phyloP scores from a whole-genome alignment of 2,113 vertebrate species.

The Uropsilus gracilis region DNA sequence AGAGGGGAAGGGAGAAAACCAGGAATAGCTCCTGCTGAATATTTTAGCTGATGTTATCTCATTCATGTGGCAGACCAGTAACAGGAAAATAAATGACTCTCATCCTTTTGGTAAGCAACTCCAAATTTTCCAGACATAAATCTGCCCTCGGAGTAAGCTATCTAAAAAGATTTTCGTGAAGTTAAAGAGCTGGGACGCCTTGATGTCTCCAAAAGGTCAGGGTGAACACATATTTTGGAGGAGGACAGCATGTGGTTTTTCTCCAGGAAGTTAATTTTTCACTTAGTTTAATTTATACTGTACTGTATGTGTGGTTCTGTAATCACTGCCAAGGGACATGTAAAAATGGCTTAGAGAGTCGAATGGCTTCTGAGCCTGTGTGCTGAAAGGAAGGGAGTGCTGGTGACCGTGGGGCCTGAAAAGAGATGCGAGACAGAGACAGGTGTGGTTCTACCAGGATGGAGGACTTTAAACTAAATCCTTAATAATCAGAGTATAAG shows the following conservation, averaged over 20 bases:
- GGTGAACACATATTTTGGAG: conserved; percentile 84
- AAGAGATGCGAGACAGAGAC: neutral
- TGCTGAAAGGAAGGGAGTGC: neutral
- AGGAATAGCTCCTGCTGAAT: conserved; percentile 89
- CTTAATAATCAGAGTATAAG: neutral
- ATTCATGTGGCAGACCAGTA: conserved; percentile 90
- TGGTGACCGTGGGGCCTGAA: neutral
- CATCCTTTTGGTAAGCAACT: conserved; percentile 90
- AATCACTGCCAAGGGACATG: conserved; percentile 78
- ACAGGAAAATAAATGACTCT: conserved; percentile 94
- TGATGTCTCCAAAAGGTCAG: conserved; percentile 86
- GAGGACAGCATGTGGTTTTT: conserved; percentile 83
- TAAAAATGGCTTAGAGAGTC: conserved; percentile 60
- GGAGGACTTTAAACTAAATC: neutral
- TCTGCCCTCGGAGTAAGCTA: conserved; percentile 88
- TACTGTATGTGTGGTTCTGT: conserved; percentile 61
- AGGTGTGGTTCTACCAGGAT: neutral
- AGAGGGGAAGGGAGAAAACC: conserved; percentile 86
- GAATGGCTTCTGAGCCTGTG: neutral
- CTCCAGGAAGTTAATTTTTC: conserved; percentile 86
- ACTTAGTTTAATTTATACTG: conserved; percentile 86
- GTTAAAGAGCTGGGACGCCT: conserved; percentile 85
- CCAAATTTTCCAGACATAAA: conserved; percentile 92
- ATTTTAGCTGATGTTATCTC: conserved; percentile 92
- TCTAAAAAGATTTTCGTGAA: conserved; percentile 86